phyloP scores from a whole-genome alignment of 1,140 invertebrate genomes.

The Drosophila melanica region DNA sequence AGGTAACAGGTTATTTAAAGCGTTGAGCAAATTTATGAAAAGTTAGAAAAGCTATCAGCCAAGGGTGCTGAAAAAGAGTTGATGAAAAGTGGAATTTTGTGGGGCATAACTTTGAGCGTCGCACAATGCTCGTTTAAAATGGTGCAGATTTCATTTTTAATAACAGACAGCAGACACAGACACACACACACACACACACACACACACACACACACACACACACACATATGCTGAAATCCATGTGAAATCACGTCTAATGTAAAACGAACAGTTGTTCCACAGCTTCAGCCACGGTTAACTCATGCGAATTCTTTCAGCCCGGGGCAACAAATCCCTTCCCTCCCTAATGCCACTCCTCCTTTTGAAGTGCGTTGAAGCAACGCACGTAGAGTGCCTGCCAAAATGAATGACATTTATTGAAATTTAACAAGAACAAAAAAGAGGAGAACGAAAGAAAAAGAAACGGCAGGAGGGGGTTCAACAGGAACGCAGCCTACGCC shows the following conservation, averaged over 20 bases:
- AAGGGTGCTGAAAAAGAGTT: not conserved
- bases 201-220: conserved; percentile 12
- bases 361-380: conserved; percentile 70
- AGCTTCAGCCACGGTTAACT: conserved; percentile 35
- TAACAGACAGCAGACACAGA: conserved; percentile 59
- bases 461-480: conserved; percentile 25
- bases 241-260: conserved; percentile 69
- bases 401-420: conserved; percentile 82
- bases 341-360: conserved; percentile 4
- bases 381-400: conserved; percentile 74
- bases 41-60: no score
- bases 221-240: conserved; percentile 66
- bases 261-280: conserved; percentile 31
- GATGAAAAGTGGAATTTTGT: conserved; percentile 2
- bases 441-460: not conserved
- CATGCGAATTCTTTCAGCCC: conserved; percentile 59
- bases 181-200: not conserved
- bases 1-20: no score
- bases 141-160: conserved; percentile 50
- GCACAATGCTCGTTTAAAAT: conserved; percentile 29
- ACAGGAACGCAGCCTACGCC: conserved; percentile 25
- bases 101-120: conserved; percentile 17
- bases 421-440: conserved; percentile 65
- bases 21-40: no score
- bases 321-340: not conserved